Evolutionary conservation across 2,797 vertebrate genomes (phyloP), one percentile per base, ranked within the genome.

Genomic region (Sebastes miniatus): DNA sequence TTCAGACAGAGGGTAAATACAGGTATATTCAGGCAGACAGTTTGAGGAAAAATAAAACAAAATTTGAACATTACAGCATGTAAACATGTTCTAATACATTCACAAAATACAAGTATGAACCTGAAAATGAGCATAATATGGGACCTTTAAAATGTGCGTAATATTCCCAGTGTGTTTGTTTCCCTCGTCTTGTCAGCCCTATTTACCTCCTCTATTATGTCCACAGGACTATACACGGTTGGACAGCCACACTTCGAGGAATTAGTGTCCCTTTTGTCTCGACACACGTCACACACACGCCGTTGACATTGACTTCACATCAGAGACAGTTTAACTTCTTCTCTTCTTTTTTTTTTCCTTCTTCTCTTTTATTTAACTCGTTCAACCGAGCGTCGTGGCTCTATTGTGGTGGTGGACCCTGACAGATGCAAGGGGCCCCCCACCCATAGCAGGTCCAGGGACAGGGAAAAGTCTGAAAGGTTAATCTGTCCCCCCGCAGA

Each of bases 391-490:
- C 89, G 89, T 91, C 47, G 39, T 43, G 85, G 72, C 2, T 86
- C 91, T 69, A 86, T 92, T 95, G 94, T 95, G 84, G 87, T 43
- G 36, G 39, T 43, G 81, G 86, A 76, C 84, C 85, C 86, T 95
- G 95, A 93, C 96, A 97, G 96, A 96, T 96, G 96, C 94, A 43
- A 43, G 83, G 85, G 81, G 95, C 92, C 92, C 91, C 91, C 92
- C 39, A 43, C 39, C 13, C 39, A 43, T 91, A 95, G 94, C 95
- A 95, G 95, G 96, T 96, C 94, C 94, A 74, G 90, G 95, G 95
- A 96, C 94, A 93, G 95, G 96, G 95, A 96, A 97, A 97, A 96
- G 96, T 96, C 94, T 96, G 92, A 96, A 95, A 96, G 95, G 96
- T 96, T 96, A 96, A 97, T 96, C 96, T 97, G 95, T 92, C 92